Evolutionary conservation across 1,140 invertebrate species (phyloP), one percentile per base, ranked within the genome.

Genomic region (Schlechtendalia chinensis): DNA sequence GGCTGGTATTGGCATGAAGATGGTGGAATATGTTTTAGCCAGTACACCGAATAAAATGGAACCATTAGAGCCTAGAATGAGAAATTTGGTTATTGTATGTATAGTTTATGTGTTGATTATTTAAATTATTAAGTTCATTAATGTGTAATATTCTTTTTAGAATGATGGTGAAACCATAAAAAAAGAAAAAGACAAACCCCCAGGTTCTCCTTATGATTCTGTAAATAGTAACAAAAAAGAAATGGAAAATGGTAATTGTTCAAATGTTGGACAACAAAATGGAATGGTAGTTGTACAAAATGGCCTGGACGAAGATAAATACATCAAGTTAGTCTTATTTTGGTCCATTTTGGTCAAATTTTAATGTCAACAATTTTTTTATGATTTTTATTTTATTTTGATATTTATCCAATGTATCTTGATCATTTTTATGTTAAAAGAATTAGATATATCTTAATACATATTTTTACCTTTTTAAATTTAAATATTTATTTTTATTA

Each of bases 21-120:
- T 98, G 95, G 96, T 97, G n/a, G 96, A 98, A 87, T 98, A 98
- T 85, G 95, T 98, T 61, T 89, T 98, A 82, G 92, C 93, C 80
- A 93, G 93, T 80, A 97, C 96, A 69, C 96, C 96, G 14, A 96
- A 94, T 56, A 89, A 90, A 81, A 93, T 93, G 85, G 90, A 91
- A 81, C 87, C 89, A 82, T 83, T 91, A 82, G 93, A 94, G 84
- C 90, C 90, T 32, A 87, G 92, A 81, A 91, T 94, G 89, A 88
- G 91, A 83, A 89, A 88, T 54, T 86, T 94, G 74, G 91, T 91
- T 87, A 88, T 93, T 85, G 91, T 90, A 84, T 86, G 86, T 84
- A 72, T 12, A 72, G 4, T 53, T 32, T 3, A 14, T 29, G 17
- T 8, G 12, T 58, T 12, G 8, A 19, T 82, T 67, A 53, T 58